Conservation (phyloP, 2,113 vertebrate species). For the Canis aureus region DNA sequence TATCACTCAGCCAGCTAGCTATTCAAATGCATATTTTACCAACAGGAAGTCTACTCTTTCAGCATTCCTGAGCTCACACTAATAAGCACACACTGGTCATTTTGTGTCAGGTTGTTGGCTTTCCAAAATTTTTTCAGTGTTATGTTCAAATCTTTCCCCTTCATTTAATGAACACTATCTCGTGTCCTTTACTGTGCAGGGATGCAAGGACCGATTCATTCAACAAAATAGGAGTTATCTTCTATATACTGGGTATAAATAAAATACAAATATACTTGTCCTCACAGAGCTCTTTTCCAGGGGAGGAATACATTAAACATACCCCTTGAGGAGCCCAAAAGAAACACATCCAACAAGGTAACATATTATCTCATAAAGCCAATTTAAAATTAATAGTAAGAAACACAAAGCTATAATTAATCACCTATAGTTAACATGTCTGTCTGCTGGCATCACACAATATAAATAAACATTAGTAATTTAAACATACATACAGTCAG, state of each 20-base stretch:
- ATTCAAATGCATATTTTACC: not conserved
- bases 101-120: not conserved
- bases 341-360: not conserved
- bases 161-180: constrained; percentile 3
- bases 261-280: not conserved
- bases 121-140: constrained; percentile 10
- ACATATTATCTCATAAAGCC: not conserved
- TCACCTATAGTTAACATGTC: not conserved
- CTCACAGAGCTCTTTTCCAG: not conserved
- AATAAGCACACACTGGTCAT: not conserved
- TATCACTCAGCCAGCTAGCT: not conserved
- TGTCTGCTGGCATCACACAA: not conserved
- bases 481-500: not conserved
- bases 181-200: not conserved
- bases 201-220: not conserved
- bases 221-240: not conserved
- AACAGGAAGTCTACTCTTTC: not conserved
- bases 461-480: not conserved
- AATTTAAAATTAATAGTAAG: not conserved
- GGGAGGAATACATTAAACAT: not conserved
- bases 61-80: not conserved
- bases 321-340: not conserved
- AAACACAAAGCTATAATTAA: constrained; percentile 5
- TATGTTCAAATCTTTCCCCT: not conserved
- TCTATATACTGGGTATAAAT: not conserved